Evolutionary conservation across 1,140 invertebrate genomes (phyloP).

Genomic region (Drosophila kikkawai): DNA sequence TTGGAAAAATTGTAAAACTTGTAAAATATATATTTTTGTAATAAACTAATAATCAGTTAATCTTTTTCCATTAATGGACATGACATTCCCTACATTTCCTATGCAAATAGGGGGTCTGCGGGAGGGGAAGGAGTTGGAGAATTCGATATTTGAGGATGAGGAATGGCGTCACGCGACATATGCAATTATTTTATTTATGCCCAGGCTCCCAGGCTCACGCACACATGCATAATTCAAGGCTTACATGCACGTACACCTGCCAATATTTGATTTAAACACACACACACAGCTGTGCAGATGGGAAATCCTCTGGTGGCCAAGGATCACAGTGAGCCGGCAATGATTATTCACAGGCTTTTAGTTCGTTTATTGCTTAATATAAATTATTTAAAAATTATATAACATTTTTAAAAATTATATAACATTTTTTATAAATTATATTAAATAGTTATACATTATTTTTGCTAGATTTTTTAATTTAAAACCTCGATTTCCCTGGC

Average conservation of each 20-base stretch:
- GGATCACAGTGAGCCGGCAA: conserved; percentile 19
- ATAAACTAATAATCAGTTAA: not conserved
- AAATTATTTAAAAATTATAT: too few relatives aligned
- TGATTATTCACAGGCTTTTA: not conserved
- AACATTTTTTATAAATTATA: not conserved
- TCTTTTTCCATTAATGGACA: not conserved
- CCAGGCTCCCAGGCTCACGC: conserved; percentile 25
- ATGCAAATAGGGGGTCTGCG: conserved; percentile 4
- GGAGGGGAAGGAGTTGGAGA: not conserved
- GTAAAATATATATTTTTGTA: not conserved
- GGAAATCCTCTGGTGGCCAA: conserved; percentile 12
- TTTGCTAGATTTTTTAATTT: not conserved
- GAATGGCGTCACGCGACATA: conserved; percentile 36
- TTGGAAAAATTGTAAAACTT: not conserved
- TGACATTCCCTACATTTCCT: not conserved
- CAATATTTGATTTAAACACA: conserved; percentile 70
- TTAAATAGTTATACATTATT: not conserved
- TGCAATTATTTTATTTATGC: conserved; percentile 62
- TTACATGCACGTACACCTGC: conserved; percentile 54
- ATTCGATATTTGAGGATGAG: not conserved
- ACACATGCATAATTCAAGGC: conserved; percentile 50
- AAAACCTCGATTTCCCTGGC: not conserved
- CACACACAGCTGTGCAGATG: conserved; percentile 1
- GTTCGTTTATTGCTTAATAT: not conserved
- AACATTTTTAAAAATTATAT: not conserved